Base-by-base conservation (phyloP, 1,140 invertebrate species). In the Saccostrea cuccullata region DNA sequence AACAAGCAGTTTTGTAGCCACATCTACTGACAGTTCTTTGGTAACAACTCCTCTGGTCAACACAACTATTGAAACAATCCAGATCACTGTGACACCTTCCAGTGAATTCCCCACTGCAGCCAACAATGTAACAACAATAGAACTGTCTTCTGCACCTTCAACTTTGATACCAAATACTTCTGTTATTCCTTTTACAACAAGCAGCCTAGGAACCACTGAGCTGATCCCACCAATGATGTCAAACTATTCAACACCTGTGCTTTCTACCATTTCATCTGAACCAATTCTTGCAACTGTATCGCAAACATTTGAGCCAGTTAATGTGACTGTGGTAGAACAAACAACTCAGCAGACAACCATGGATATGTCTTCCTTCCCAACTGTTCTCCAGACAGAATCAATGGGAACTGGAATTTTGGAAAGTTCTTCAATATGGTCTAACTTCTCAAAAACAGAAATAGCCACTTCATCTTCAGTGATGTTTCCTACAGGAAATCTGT, bases 241-340 rank as follows among this genome's bases (percentile, higher is more conserved):
- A 77, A 77, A 77, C 15, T 13, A 36, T 15, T 77, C 70, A 77
- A 77, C 70, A 77, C 70, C 70, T 23, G 67, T 30, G n/a, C n/a
- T 73, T 77, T 36, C 70, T 17, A 17, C 11, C 23, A 15, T 30
- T 77, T 36, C 70, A 77, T 77, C 70, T 11, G 8, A 30, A 26
- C 12, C 30, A 36, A 30, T 17, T 15, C 13, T 15, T 17, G 26
- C 26, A 77, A 13, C 11, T 13, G 30, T 36, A 30, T 15, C 23
- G 13, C 26, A 15, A 30, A 15, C 70, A 77, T 36, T 26, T 30
- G 30, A 15, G 30, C 11, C 70, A 77, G 70, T 77, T 8, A 77
- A 77, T 77, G 70, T 77, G 30, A 15, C 70, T 15, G 36, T 77
- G 23, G 23, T 77, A 2, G 70, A 77, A 12, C 70, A 77, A 36